These are phyloP conservation scores for Saiga tatarica DNA, from an alignment of 2,113 vertebrate species.

Conservation along the genomic window DNA sequence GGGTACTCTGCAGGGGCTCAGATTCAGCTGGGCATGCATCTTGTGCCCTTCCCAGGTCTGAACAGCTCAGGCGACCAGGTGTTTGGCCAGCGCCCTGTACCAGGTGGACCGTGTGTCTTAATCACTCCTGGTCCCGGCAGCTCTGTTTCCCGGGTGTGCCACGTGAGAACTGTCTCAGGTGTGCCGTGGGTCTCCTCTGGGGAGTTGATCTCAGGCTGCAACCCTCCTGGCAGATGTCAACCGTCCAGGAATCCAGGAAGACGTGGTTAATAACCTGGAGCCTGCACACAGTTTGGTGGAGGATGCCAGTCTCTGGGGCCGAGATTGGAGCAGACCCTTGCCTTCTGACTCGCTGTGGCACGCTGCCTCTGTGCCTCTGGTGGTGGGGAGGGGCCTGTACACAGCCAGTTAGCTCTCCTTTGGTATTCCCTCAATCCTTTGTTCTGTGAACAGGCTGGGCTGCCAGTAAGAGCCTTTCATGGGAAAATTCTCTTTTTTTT, in stretches of 20 bases:
- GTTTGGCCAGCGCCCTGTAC: not conserved
- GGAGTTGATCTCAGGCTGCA: not conserved
- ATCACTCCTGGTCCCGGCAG: not conserved
- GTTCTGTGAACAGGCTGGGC: not conserved
- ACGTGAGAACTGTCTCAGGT: not conserved
- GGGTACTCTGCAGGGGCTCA: not conserved
- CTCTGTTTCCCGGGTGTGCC: not conserved
- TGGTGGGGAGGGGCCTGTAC: not conserved
- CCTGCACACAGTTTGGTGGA: not conserved
- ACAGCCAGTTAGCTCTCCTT: not conserved
- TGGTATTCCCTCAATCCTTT: not conserved
- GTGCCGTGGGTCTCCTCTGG: not conserved
- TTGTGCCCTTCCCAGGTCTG: not conserved
- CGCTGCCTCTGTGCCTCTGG: rapidly evolving
- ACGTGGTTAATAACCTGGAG: rapidly evolving
- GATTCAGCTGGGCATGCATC: not conserved
- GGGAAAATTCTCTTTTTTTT: not conserved
- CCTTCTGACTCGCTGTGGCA: rapidly evolving
- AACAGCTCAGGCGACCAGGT: not conserved
- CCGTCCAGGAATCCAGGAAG: not conserved
- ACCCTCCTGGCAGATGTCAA: not conserved
- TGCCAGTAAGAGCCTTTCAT: not conserved
- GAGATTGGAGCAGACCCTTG: not conserved
- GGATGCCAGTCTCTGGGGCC: not conserved
- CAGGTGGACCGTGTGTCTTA: not conserved